Percentiles rank a stretch among this genome's conserved stretches.
phyloP scores from a whole-genome alignment of 1,140 invertebrate genomes.

The Ceratitis capitata region DNA sequence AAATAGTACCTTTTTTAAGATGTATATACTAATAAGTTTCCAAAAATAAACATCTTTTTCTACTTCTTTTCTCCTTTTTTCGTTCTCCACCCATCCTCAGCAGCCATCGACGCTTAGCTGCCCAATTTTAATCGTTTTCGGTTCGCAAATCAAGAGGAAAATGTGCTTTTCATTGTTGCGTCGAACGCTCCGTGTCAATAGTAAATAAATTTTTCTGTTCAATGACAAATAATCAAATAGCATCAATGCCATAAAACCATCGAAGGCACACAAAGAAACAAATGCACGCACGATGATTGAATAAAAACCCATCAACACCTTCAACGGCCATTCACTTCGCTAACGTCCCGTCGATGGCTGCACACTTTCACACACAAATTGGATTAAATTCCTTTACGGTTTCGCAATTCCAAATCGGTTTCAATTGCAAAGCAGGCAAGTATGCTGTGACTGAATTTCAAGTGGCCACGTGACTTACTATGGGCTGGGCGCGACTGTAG shows the following conservation, averaged over 20 bases:
- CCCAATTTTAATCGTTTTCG: not conserved
- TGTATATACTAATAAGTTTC: too few species aligned
- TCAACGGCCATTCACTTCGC: not conserved
- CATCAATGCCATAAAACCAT: not conserved
- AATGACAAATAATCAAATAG: not conserved
- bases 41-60: not conserved
- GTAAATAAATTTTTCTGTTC: not conserved
- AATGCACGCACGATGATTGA: too few species aligned
- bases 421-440: conserved; percentile 12
- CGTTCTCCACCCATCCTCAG: not conserved
- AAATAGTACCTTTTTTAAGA: too few species aligned
- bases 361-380: conserved; percentile 38
- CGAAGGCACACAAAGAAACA: not conserved
- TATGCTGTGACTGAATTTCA: conserved; percentile 18
- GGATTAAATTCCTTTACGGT: conserved; percentile 39
- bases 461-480: not conserved
- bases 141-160: conserved; percentile 41
- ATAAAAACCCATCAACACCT: too few species aligned
- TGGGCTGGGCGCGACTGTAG: too few species aligned
- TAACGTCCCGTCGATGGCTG: not conserved
- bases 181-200: conserved; percentile 5
- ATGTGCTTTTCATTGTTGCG: conserved; percentile 46
- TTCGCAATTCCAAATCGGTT: conserved; percentile 2
- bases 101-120: not conserved
- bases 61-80: not conserved